Conservation (phyloP, 2,888 invertebrate species). For the Esperia sulphurella region DNA sequence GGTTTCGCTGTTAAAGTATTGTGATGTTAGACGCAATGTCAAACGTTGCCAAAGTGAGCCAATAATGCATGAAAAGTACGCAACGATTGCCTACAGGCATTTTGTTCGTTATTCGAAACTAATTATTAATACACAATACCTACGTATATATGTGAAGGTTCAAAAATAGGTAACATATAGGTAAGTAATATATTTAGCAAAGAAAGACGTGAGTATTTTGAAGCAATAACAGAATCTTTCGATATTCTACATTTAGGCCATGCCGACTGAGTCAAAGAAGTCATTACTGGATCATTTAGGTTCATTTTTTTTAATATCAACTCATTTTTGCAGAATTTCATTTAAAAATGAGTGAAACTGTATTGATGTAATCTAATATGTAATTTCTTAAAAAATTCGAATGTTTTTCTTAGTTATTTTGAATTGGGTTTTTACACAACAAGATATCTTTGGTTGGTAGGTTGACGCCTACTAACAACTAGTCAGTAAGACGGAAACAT, state of each 20-base stretch:
- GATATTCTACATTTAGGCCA: no score
- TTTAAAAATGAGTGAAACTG: no score
- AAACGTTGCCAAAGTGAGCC: slow-evolving; percentile 12
- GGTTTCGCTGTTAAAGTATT: slow-evolving; percentile 21
- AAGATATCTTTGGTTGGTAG: background rate
- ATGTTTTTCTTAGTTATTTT: no score
- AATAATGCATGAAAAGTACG: slow-evolving; percentile 11
- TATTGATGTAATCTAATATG: no score
- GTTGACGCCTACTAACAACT: background rate
- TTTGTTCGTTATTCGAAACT: no score
- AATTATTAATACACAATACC: background rate
- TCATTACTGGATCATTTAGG: no score
- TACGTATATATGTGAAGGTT: background rate
- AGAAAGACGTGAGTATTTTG: background rate
- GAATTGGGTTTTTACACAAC: no score
- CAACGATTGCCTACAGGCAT: background rate
- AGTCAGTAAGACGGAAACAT: background rate
- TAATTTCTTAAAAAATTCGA: no score
- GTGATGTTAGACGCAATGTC: slow-evolving; percentile 34
- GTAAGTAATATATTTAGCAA: background rate
- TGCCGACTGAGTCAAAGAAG: no score
- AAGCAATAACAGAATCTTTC: no score
- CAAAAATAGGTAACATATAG: no score
- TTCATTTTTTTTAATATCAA: background rate
- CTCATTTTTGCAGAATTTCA: background rate